Percentiles rank a stretch among this genome's conserved stretches.
Evolutionary conservation across 2,113 vertebrate species (phyloP).

Genomic region (Phaethornis superciliosus): DNA sequence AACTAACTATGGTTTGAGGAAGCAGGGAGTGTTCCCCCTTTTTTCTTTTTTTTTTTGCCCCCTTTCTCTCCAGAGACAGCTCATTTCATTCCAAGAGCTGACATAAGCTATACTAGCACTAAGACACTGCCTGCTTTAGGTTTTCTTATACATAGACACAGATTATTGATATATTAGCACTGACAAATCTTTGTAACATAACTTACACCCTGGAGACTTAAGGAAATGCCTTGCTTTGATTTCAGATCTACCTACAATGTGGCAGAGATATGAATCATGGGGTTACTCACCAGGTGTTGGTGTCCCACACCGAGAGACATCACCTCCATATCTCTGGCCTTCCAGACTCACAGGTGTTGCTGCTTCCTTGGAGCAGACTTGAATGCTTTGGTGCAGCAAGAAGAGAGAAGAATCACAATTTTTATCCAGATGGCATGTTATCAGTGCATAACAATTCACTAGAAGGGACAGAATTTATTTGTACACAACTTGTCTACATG

Average conservation of each 20-base stretch:
- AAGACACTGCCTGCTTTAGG: neutral
- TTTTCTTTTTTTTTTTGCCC: no score
- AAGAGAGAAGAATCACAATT: slow-evolving; percentile 12
- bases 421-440: neutral
- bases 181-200: neutral
- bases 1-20: no score
- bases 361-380: slow-evolving; percentile 15
- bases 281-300: neutral
- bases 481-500: neutral
- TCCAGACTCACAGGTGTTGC: slow-evolving; percentile 36
- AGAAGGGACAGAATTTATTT: neutral
- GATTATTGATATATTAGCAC: neutral
- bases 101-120: neutral
- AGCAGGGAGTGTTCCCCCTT: no score
- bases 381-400: slow-evolving; percentile 54
- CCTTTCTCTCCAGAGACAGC: neutral
- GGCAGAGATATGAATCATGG: neutral
- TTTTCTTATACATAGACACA: neutral
- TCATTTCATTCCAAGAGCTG: neutral
- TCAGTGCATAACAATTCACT: neutral
- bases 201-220: neutral
- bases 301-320: neutral
- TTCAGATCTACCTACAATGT: neutral
- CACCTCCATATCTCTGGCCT: neutral
- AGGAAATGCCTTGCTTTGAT: neutral